These are phyloP conservation scores for Lamellibrachia satsuma DNA, from an alignment of 2,888 invertebrate genomes.

Conservation along the genomic window DNA sequence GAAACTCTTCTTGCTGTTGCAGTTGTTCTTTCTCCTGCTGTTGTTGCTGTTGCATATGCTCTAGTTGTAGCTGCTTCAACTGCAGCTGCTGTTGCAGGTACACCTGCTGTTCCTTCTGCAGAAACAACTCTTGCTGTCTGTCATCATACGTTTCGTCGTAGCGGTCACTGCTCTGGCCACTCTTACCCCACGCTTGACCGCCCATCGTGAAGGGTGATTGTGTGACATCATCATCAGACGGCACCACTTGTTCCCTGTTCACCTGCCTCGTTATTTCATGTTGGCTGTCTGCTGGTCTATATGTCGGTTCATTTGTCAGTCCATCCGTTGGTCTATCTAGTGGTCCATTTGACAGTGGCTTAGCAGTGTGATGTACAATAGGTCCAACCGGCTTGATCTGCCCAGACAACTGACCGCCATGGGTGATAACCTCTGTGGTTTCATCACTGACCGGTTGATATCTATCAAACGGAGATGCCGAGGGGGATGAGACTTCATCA, in stretches of 20 bases:
- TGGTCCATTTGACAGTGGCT: background rate
- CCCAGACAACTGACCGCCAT: background rate
- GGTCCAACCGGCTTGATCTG: background rate
- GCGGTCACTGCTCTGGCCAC: background rate
- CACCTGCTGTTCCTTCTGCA: background rate
- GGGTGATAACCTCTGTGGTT: background rate
- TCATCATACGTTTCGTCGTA: background rate
- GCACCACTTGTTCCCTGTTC: background rate
- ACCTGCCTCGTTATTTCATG: background rate
- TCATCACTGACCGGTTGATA: background rate
- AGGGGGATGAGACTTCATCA: background rate
- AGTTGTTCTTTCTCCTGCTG: background rate
- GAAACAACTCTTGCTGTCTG: background rate
- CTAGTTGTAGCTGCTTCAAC: conserved; percentile 3
- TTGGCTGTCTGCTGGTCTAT: background rate
- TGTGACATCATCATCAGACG: background rate
- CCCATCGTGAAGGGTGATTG: background rate
- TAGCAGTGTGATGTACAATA: background rate
- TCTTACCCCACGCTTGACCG: background rate
- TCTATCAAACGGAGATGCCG: background rate
- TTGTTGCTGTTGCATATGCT: background rate
- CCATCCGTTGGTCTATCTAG: background rate
- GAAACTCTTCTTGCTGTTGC: background rate
- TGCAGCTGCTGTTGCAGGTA: conserved; percentile 10
- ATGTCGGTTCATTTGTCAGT: background rate